These are phyloP conservation scores for Squalus acanthias DNA, from an alignment of 2,797 vertebrate species.

Conservation along the genomic window DNA sequence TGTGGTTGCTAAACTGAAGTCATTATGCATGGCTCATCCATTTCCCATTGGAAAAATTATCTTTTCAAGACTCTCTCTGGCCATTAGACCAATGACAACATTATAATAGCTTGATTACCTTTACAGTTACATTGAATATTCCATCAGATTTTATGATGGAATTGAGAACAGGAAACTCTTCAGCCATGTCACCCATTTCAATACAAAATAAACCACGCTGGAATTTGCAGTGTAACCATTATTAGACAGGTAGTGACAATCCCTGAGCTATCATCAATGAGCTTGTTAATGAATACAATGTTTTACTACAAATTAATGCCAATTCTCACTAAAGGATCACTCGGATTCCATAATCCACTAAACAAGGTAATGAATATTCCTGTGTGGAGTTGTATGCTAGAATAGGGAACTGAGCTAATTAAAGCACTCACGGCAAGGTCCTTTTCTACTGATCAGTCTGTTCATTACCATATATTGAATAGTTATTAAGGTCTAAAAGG, in stretches of 20 bases:
- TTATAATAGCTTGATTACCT: constrained; percentile 30
- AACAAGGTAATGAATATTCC: background rate
- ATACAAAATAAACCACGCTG: background rate
- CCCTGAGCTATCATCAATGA: background rate
- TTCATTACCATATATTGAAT: background rate
- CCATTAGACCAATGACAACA: constrained; percentile 12
- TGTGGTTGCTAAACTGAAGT: background rate
- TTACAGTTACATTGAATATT: constrained; percentile 5
- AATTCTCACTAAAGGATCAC: background rate
- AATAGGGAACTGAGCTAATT: background rate
- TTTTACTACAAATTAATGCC: background rate
- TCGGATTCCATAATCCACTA: background rate
- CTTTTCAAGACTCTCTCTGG: background rate
- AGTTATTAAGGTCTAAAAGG: background rate
- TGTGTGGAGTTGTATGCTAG: background rate
- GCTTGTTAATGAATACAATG: no score
- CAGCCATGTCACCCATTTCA: background rate
- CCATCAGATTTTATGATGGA: background rate
- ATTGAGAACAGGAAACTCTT: background rate
- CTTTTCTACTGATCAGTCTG: background rate
- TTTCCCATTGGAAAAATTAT: background rate
- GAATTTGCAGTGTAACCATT: background rate
- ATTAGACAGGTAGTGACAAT: background rate
- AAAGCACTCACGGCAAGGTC: background rate
- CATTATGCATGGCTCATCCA: background rate